Conservation (phyloP, 2,888 invertebrate genomes). For the Leptura quadrifasciata region DNA sequence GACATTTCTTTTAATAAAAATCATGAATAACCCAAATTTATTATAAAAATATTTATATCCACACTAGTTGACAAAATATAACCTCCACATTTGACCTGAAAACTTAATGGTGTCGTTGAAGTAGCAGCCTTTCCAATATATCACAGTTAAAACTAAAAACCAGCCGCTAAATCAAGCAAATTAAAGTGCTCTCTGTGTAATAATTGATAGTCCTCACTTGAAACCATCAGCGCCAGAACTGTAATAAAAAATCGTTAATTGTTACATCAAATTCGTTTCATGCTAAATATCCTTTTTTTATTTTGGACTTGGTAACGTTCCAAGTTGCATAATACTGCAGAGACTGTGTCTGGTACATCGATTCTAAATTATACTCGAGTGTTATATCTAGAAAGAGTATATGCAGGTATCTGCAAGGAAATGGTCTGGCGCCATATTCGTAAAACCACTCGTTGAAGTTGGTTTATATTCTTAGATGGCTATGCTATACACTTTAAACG, state of each 20-base stretch:
- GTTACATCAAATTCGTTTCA: slow-evolving; percentile 24
- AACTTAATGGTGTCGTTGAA: slow-evolving; percentile 1
- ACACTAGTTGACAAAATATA: background rate
- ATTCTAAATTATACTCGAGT: slow-evolving; percentile 2
- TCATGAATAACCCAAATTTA: too few relatives aligned
- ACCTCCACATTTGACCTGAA: background rate
- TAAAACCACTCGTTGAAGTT: background rate
- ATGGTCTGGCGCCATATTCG: slow-evolving; percentile 16
- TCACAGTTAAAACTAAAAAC: slow-evolving; percentile 14
- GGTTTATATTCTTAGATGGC: slow-evolving; percentile 22
- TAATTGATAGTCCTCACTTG: slow-evolving; percentile 17
- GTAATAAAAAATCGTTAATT: slow-evolving; percentile 44
- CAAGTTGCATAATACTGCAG: slow-evolving; percentile 36
- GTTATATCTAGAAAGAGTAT: slow-evolving; percentile 17
- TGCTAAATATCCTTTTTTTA: slow-evolving; percentile 25
- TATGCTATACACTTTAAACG: background rate
- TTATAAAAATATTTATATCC: too few relatives aligned
- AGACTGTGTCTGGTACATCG: slow-evolving; percentile 26
- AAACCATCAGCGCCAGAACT: slow-evolving; percentile 19
- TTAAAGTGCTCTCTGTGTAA: slow-evolving; percentile 28
- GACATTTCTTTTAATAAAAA: too few relatives aligned
- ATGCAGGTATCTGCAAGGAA: slow-evolving; percentile 26
- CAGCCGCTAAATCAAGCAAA: background rate
- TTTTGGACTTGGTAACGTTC: slow-evolving; percentile 33
- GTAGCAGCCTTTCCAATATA: slow-evolving; percentile 7